A percentile compares a stretch with the other conserved stretches of the same genome.
These are phyloP conservation scores for Argentina silus DNA, from an alignment of 2,797 vertebrate genomes.

Conservation along the genomic window DNA sequence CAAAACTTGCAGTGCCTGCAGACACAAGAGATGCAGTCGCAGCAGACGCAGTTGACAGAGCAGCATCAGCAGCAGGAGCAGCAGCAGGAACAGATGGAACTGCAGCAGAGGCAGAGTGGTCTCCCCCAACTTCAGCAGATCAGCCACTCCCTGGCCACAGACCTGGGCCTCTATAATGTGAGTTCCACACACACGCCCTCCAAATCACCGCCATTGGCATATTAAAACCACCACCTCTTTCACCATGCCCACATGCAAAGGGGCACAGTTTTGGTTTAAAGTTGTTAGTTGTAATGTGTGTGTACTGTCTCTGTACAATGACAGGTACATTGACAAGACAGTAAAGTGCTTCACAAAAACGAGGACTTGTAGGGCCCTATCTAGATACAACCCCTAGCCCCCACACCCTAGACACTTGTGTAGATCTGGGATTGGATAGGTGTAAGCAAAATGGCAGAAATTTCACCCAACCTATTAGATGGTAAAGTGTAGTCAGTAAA, in stretches of 20 bases:
- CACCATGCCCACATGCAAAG: constrained; percentile 5
- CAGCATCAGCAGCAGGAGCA: constrained; percentile 52
- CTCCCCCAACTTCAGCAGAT: constrained; percentile 73
- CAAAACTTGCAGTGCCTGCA: constrained; percentile 62
- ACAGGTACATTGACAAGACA: no score
- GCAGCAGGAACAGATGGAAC: constrained; percentile 46
- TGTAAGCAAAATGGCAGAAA: no score
- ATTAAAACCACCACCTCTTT: background rate
- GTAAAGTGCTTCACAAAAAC: no score
- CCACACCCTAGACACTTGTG: no score
- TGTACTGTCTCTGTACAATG: no score
- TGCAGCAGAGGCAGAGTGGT: constrained; percentile 43
- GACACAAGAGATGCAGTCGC: constrained; percentile 13
- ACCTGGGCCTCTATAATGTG: constrained; percentile 83
- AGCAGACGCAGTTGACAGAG: constrained; percentile 28
- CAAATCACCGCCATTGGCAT: background rate
- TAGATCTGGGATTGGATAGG: no score
- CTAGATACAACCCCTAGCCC: no score
- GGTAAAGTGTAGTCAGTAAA: no score
- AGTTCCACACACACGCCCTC: constrained; percentile 59
- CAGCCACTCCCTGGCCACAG: constrained; percentile 70
- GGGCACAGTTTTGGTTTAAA: background rate
- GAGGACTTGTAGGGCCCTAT: no score
- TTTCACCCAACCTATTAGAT: no score
- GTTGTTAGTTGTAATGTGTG: no score